Evolutionary conservation across 2,888 invertebrate species (phyloP), one percentile per base, ranked within the genome.

Genomic region (Mythimna loreyi): DNA sequence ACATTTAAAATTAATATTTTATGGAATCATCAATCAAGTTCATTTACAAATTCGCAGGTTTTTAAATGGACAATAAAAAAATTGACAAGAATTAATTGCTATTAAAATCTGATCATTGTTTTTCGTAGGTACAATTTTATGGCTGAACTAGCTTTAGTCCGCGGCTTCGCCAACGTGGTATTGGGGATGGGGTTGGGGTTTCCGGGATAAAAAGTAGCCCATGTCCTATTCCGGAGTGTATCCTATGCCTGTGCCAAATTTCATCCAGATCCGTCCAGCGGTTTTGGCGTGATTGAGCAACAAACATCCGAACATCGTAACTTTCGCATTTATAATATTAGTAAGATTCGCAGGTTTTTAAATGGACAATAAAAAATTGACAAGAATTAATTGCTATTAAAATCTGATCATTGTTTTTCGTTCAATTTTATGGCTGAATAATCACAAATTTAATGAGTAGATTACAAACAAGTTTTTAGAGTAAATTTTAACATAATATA

Each of bases 361-460:
- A 3, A 6, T 33, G 1, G 1, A 5, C 4, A 28, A n/a, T 19
- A 61, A 69, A 69, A 70, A 53, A 0, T 4, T 1, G 36, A 40
- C 62, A 55, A 21, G 4, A 30, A 71, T 62, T 30, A 30, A 70
- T 45, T 25, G 33, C 19, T 45, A 25, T 1, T 11, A 21, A 21
- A 7, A 36, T 1, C 11, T 40, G 40, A 25, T 21, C 1, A 60
- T 9, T 43, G 7, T 50, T 56, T 21, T 53, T 30, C 11, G 3
- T 2, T 11, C 19, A 3, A 3, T 0, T 43, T 25, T 33, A 52
- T 23, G 13, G 45, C 19, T 60, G 33, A 33, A 45, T 8, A 2
- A 23, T 28, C 2, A 45, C 25, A 60, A 47, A 7, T 2, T 25
- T 21, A 11, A 1, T 13, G 5, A 69, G 52, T 52, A 47, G 1